Evolutionary conservation across 64 coral and sea anemone species (phyloP).

Genomic region (Dendronephthya gigantea): DNA sequence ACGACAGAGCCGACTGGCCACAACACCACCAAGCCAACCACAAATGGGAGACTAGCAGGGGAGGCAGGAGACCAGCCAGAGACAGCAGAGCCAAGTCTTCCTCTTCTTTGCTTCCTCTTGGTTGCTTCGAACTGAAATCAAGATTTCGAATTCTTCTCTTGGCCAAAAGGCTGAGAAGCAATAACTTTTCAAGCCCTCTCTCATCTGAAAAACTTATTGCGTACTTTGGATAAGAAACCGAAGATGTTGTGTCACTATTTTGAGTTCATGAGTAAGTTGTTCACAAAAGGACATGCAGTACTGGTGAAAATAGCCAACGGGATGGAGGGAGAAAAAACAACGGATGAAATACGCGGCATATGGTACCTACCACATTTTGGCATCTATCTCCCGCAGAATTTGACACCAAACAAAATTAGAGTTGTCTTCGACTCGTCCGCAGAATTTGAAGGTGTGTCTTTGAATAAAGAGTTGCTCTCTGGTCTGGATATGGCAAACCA

Average conservation of each 20-base stretch:
- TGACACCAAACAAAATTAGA: neutral
- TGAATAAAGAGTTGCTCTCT: neutral
- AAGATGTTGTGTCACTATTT: neutral
- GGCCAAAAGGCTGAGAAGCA: too few relatives aligned
- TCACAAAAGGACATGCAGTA: neutral
- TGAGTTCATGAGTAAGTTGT: neutral
- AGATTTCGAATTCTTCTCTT: too few relatives aligned
- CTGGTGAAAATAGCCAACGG: neutral
- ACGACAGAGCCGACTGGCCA: too few relatives aligned
- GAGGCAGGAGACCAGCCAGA: too few relatives aligned
- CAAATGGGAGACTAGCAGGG: too few relatives aligned
- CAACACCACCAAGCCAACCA: too few relatives aligned
- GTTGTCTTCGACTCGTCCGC: neutral
- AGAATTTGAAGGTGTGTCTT: slow-evolving; percentile 4
- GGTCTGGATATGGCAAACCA: neutral
- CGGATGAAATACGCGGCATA: neutral
- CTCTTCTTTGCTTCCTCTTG: too few relatives aligned
- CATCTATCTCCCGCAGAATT: neutral
- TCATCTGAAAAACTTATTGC: neutral
- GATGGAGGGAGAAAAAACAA: neutral
- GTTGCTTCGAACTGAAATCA: too few relatives aligned
- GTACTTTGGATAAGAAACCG: neutral
- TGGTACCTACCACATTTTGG: neutral
- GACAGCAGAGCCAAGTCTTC: too few relatives aligned
- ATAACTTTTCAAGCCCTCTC: neutral